Base-by-base conservation (phyloP, 2,888 invertebrate genomes). In the Campoplex capitator region DNA sequence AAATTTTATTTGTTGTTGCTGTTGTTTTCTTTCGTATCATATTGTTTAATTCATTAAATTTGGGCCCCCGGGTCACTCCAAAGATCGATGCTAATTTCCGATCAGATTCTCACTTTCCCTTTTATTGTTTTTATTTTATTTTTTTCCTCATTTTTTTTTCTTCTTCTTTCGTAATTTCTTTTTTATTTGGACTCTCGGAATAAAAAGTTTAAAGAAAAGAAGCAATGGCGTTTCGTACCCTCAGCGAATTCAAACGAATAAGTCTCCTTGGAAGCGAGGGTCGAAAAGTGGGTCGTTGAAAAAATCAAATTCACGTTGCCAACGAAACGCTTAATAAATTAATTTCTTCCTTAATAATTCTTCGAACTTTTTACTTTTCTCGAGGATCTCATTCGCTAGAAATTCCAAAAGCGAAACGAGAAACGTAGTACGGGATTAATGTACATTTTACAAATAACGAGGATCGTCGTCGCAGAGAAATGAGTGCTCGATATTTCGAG, bases 331-430 rank as follows among this genome's bases (percentile, higher is more conserved):
- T 1, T 58, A 28, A 28, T 1, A 13, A 58, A 58, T 58, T 58
- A 13, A 23, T 23, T 58, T 11, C 13, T 11, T 56, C 56, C 1
- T 23, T 56, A 11, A 2, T 56, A 23, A 11, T 45, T 48, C 13
- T 42, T 9, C 42, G 7, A 7, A 8, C 7, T 48, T 13, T 3
- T 13, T 16, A 23, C 71, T 56, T 77, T 65, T 23, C 16, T 3
- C 23, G 56, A 56, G 23, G 3, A 28, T 9, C 23, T 28, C 54
- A n/a, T n/a, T 2, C 1, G 6, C 11, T 1, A 16, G 18, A 84
- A 84, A 79, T 82, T 83, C 51, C 85, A 88, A 83, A 88, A 88
- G 80, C 84, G 75, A 88, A 89, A 88, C 85, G 89, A 88, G 88
- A 0, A 38, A 83, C 85, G 86, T 81, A 85, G 80, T 83, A 86